Evolutionary conservation across 2,113 vertebrate species (phyloP), one percentile per base, ranked within the genome.

Genomic region (Geothlypis trichas): DNA sequence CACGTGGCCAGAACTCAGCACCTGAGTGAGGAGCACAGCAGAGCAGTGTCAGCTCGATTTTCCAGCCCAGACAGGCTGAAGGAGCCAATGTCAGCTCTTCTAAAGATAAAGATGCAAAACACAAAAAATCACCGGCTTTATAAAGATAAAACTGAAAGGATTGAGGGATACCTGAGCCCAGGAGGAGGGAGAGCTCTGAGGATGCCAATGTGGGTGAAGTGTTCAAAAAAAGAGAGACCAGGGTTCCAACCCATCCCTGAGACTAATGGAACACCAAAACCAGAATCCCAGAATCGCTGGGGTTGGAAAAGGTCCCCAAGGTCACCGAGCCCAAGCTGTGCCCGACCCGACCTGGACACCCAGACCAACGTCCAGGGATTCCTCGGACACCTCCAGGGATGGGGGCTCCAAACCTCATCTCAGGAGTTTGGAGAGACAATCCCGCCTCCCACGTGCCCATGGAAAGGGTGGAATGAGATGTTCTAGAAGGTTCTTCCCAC

Each of bases 331-430:
- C 54, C 31, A 17, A 27, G 7, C 30, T 35, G 21, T 15, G 47
- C 3, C 47, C 3, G 0, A 7, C 35, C 47, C 26, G 26, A 6
- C 15, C 26, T 10, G 58, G 27, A 9, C 47, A 46, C 14, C 22
- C 81, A 52, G 16, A 31, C 4, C 22, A 5, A 22, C 0, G 0
- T 27, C 33, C 33, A 6, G 33, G 1, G 2, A 2, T 72, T 62
- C 13, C 7, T 42, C 0, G 0, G n/a, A 11, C 42, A 22, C 28
- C 17, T 58, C 42, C 41, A 39, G n/a, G 42, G 13, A 44, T 44
- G 31, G 30, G 1, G 4, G 5, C 28, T 41, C 55, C 55, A 19
- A 28, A 7, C 5, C 7, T 26, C 39, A 47, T 9, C 13, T 5
- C 28, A 11, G 42, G 78, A 47, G 10, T 22, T 49, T n/a, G 30